Base-by-base conservation (phyloP, 2,797 vertebrate species). In the Lerista edwardsae region DNA sequence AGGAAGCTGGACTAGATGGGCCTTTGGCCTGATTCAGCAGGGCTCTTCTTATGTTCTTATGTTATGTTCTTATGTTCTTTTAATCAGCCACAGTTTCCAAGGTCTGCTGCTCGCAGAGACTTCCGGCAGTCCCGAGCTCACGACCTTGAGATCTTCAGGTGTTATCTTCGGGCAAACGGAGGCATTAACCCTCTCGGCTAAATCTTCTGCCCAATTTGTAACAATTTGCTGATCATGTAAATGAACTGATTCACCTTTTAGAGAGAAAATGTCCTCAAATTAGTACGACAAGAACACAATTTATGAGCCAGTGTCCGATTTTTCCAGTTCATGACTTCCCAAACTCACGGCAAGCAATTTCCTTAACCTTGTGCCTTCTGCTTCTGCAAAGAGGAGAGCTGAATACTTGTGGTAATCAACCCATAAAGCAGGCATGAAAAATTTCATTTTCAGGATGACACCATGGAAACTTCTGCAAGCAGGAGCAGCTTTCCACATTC, bases 241-340 rank as follows among this genome's bases (percentile, higher is more conserved):
- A 90, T 59, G 81, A 55, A 44, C 87, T 41, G 59, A 44, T 29
- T 77, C 4, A 79, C 2, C 51, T 84, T 92, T 95, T 89, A 75
- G 64, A 84, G 3, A 15, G 10, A 68, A 1, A 9, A 72, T 15
- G 44, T 31, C 71, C 75, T 75, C n/a, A 89, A 92, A 84, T 88
- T 86, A 59, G 19, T 29, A 29, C 27, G 19, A 69, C 31, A 86
- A n/a, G 79, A 76, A 91, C 88, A 59, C 29, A 84, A 69, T 88
- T 86, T 83, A 36, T 86, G 87, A 92, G 10, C 36, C 73, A 77
- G 19, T 82, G 69, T 87, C 7, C 2, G 12, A 44, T 27, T 62
- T 87, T 75, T 90, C 74, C 51, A 65, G 29, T 86, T 88, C 87
- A 90, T 73, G 84, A n/a, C 51, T 77, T 93, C n/a, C 0, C n/a